Conservation (phyloP, 2,113 vertebrate species). For the Xyliphius kryptos region DNA sequence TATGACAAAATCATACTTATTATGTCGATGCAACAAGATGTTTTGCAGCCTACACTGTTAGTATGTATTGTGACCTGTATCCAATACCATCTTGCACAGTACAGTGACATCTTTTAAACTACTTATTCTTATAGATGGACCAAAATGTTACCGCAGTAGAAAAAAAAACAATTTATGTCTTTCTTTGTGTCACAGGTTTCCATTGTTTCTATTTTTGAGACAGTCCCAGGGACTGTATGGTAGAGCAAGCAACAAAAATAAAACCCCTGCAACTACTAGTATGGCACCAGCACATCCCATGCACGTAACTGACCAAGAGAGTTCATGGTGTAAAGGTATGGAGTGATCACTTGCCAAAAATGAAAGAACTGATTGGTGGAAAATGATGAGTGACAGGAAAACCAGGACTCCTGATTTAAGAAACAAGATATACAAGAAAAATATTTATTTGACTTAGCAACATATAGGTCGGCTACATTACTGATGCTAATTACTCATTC, state of each 20-base stretch:
- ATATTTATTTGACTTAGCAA: neutral
- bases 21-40: too few species aligned
- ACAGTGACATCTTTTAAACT: too few species aligned
- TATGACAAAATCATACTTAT: too few species aligned
- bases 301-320: constrained; percentile 79
- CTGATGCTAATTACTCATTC: too few species aligned
- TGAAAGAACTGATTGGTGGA: constrained; percentile 72
- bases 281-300: constrained; percentile 63
- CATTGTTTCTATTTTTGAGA: constrained; percentile 49
- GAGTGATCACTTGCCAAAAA: constrained; percentile 64
- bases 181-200: constrained; percentile 45
- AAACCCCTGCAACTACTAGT: constrained; percentile 65
- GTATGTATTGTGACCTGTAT: too few species aligned
- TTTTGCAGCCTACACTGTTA: too few species aligned
- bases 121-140: neutral
- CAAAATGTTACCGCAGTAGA: neutral
- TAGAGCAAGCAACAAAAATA: constrained; percentile 69
- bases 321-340: constrained; percentile 66
- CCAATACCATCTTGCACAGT: too few species aligned
- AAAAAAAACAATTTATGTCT: constrained; percentile 9
- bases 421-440: neutral
- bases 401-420: constrained; percentile 67
- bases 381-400: constrained; percentile 67
- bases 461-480: too few species aligned
- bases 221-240: constrained; percentile 68